These are phyloP conservation scores for Brachionus rotundiformis DNA, from an alignment of 1,140 invertebrate species.

Conservation along the genomic window DNA sequence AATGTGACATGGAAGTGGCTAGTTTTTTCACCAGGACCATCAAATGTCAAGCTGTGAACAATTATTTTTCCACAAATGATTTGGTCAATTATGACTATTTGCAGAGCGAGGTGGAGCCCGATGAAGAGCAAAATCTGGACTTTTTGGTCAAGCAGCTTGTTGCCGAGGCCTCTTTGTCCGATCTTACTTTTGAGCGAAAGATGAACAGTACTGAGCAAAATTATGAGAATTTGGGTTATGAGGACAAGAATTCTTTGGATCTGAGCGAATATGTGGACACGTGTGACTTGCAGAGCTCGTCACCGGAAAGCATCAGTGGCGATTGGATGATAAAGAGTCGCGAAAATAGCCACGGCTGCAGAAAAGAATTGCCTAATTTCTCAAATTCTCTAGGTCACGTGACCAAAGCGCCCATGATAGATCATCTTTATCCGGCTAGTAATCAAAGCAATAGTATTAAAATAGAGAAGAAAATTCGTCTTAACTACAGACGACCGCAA, in stretches of 20 bases:
- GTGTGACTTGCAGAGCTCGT: neutral
- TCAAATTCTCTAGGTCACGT: neutral
- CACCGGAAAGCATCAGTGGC: neutral
- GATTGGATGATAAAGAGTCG: neutral
- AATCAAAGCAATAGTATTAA: constrained; percentile 29
- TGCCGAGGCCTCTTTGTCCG: constrained; percentile 30
- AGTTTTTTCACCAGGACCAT: constrained; percentile 45
- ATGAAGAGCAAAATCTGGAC: constrained; percentile 40
- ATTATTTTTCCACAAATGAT: constrained; percentile 17
- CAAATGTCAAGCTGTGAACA: neutral
- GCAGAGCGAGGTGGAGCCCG: neutral
- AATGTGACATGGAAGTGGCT: constrained; percentile 45
- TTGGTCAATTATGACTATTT: constrained; percentile 23
- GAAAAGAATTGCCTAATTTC: neutral
- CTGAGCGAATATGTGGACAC: constrained; percentile 5
- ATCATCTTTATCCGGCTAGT: neutral
- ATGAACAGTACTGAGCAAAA: constrained; percentile 5
- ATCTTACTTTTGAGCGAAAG: constrained; percentile 3
- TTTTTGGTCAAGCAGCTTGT: constrained; percentile 44
- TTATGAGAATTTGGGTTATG: constrained; percentile 14
- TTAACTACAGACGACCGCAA: constrained; percentile 30
- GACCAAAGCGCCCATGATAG: neutral
- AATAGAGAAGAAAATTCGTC: constrained; percentile 17
- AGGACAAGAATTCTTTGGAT: constrained; percentile 1
- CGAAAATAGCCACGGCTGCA: neutral